These are phyloP conservation scores for Dysmachus trigonus DNA, from an alignment of 2,888 invertebrate species.

Conservation along the genomic window DNA sequence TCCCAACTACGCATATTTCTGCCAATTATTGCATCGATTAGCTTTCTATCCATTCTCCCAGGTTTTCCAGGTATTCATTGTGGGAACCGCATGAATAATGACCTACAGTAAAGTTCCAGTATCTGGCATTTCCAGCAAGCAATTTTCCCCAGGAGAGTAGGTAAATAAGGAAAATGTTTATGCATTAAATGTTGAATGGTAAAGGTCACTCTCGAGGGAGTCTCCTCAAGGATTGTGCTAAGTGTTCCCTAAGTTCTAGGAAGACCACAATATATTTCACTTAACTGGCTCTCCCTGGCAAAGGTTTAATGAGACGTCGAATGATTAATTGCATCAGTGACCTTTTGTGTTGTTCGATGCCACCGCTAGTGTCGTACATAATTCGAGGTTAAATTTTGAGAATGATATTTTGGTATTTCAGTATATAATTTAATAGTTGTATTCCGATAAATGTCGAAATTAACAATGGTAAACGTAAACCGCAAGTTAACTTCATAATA, in stretches of 20 bases:
- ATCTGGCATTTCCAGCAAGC: not conserved
- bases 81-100: not conserved
- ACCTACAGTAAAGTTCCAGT: not conserved
- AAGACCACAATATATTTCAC: slow-evolving; percentile 12
- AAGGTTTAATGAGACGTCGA: not conserved
- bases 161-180: not conserved
- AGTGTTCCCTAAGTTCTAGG: slow-evolving; percentile 8
- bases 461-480: too few species aligned
- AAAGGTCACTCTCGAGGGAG: slow-evolving; percentile 8
- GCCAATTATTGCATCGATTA: not conserved
- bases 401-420: not conserved
- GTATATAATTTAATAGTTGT: too few species aligned
- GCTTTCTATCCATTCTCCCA: not conserved
- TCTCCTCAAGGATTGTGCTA: not conserved
- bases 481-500: too few species aligned
- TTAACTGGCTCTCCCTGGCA: not conserved
- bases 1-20: not conserved
- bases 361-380: not conserved
- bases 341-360: not conserved
- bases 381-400: not conserved
- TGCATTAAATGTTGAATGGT: not conserved
- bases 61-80: not conserved
- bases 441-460: too few species aligned
- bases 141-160: not conserved
- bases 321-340: not conserved